A percentile compares a stretch with the other conserved stretches of the same genome.
Evolutionary conservation across 2,797 vertebrate genomes (phyloP).

Genomic region (Carapus acus): DNA sequence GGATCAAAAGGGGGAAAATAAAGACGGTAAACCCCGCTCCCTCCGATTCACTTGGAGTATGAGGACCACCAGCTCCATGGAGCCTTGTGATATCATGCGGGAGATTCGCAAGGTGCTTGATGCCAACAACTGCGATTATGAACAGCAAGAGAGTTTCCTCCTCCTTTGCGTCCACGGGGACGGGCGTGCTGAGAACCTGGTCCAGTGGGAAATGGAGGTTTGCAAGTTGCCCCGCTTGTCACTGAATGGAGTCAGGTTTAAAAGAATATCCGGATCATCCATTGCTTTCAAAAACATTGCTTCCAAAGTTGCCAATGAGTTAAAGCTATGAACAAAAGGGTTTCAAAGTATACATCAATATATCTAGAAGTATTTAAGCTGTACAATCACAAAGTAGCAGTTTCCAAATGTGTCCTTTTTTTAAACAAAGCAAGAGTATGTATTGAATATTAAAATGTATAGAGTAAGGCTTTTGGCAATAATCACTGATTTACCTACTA

Average conservation of each 20-base stretch:
- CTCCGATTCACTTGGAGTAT: slow-evolving; percentile 95
- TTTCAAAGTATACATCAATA: slow-evolving; percentile 56
- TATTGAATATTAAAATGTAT: slow-evolving; percentile 80
- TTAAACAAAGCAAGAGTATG: slow-evolving; percentile 77
- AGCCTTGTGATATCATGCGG: slow-evolving; percentile 93
- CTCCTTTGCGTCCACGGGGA: slow-evolving; percentile 93
- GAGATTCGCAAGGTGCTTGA: slow-evolving; percentile 96
- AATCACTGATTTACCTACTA: slow-evolving; percentile 88
- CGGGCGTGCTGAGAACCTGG: slow-evolving; percentile 83
- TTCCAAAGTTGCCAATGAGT: slow-evolving; percentile 94
- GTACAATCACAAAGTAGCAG: slow-evolving; percentile 91
- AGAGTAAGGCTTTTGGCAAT: slow-evolving; percentile 97
- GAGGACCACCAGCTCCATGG: slow-evolving; percentile 97
- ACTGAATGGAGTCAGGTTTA: slow-evolving; percentile 93
- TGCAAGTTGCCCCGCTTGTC: slow-evolving; percentile 94
- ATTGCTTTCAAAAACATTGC: slow-evolving; percentile 99
- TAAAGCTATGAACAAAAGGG: slow-evolving; percentile 86
- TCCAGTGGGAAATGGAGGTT: slow-evolving; percentile 98
- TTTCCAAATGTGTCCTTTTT: slow-evolving; percentile 77
- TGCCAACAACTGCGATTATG: slow-evolving; percentile 93
- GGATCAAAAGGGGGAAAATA: slow-evolving; percentile 90
- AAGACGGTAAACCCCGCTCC: slow-evolving; percentile 88
- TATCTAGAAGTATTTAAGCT: slow-evolving; percentile 80
- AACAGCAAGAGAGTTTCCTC: slow-evolving; percentile 93
- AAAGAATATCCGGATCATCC: slow-evolving; percentile 93